phyloP scores from a whole-genome alignment of 2,797 vertebrate genomes.

The Ctenopoma multispine region DNA sequence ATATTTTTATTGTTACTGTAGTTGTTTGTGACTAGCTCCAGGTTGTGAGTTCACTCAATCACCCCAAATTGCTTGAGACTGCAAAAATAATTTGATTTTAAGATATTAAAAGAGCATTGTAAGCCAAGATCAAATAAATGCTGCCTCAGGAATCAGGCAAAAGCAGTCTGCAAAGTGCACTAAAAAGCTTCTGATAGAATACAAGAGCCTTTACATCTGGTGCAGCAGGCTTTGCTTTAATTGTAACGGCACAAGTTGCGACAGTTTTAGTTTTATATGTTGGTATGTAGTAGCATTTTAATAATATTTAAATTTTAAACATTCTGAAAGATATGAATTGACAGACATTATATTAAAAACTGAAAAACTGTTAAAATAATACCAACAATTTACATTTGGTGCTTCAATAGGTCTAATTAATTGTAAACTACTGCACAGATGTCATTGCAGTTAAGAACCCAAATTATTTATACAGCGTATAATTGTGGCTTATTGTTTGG shows the following conservation, averaged over 20 bases:
- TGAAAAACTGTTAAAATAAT: neutral
- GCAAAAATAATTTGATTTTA: constrained; percentile 44
- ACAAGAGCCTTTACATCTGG: constrained; percentile 5
- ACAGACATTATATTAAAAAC: neutral
- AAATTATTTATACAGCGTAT: neutral
- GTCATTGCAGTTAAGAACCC: neutral
- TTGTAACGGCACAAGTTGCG: neutral
- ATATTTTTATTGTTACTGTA: constrained; percentile 44
- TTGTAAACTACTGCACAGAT: neutral
- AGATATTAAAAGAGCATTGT: constrained; percentile 37
- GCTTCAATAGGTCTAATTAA: neutral
- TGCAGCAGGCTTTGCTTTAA: constrained; percentile 7
- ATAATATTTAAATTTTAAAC: neutral
- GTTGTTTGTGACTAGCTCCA: constrained; percentile 39
- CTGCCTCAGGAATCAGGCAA: constrained; percentile 12
- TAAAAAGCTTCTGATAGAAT: constrained; percentile 5
- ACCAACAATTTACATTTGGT: neutral
- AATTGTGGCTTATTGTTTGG: neutral
- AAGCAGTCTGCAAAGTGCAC: constrained; percentile 5
- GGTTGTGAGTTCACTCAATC: constrained; percentile 44
- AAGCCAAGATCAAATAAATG: constrained; percentile 27
- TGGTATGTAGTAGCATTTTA: neutral
- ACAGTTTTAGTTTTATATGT: constrained; percentile 2
- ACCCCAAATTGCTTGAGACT: constrained; percentile 18
- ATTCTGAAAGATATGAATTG: neutral